phyloP scores from a whole-genome alignment of 2,888 invertebrate genomes.

The Ariolimax columbianus region DNA sequence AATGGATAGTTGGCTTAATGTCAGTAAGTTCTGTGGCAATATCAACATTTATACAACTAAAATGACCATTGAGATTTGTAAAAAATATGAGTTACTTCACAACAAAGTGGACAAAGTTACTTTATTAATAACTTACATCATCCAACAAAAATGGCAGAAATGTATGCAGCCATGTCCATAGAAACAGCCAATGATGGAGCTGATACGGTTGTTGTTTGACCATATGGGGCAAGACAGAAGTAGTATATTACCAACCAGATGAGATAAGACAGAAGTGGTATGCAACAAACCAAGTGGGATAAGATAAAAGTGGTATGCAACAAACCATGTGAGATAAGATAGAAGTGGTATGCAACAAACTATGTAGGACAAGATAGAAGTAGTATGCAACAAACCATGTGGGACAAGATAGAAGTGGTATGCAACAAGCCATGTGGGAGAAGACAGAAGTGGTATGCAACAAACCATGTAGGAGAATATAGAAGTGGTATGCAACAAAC shows the following conservation, averaged over 20 bases:
- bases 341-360: no score
- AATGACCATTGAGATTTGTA: not conserved
- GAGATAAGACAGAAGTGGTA: not conserved
- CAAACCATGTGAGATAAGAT: not conserved
- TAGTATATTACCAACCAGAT: not conserved
- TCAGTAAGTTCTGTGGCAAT: slow-evolving; percentile 12
- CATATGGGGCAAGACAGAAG: no score
- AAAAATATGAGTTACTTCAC: not conserved
- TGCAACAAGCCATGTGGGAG: no score
- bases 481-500: not conserved
- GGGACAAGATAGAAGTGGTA: no score
- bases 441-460: not conserved
- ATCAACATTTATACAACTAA: slow-evolving; percentile 1
- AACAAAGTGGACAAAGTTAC: not conserved
- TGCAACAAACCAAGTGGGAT: not conserved
- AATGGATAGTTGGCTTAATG: not conserved
- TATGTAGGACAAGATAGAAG: no score
- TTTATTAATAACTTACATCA: no score
- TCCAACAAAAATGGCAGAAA: no score
- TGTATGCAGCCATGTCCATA: no score
- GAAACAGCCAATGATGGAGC: no score
- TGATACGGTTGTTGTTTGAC: not conserved
- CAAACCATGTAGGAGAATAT: not conserved
- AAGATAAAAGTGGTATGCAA: not conserved
- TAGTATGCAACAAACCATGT: no score